Base-by-base conservation (phyloP, 1,140 invertebrate species). In the Drosophila setifemur region DNA sequence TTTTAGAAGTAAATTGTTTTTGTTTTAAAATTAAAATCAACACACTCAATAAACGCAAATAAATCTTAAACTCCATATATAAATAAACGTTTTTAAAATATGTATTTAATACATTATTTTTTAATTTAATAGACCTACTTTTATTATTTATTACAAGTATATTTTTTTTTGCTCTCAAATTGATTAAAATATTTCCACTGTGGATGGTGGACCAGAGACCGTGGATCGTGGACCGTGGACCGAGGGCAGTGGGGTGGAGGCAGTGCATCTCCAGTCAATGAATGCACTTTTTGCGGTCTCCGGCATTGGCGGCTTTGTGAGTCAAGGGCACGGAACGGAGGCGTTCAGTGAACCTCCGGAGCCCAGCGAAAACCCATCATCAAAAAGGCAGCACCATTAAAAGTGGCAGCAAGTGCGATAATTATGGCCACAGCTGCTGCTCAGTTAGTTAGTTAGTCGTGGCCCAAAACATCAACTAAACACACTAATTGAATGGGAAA, bases 251-350 rank as follows among this genome's bases (percentile, higher is more conserved):
- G 9, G 16, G 16, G 4, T 16, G 14, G 14, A 6, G 33, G 6
- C 23, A 4, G 19, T 25, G 53, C 57, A 33, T 61, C 57, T 58
- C 26, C 26, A 50, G 48, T 39, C 48, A 25, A 33, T 55, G 40
- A 45, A 55, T 55, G 40, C 52, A 25, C 28, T 48, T 35, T 47
- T 64, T 78, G 75, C 55, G 57, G 69, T 78, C 69, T 73, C 45
- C 67, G 73, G 48, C 67, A 35, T 53, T 50, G 73, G n/a, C 54
- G 75, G 75, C 69, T 73, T 78, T 78, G 40, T 78, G 58, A 78
- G 75, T 78, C 75, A 78, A 63, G 75, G 75, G 11, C 75, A 40
- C 2, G 19, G 40, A 64, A 40, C 2, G 19, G 40, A 64, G 54
- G 71, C 73, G 73, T 77, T 49, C 44, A 12, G 6, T 48, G 60